These are phyloP conservation scores for Pherbina coryleti DNA, from an alignment of 2,888 invertebrate species.

Conservation along the genomic window DNA sequence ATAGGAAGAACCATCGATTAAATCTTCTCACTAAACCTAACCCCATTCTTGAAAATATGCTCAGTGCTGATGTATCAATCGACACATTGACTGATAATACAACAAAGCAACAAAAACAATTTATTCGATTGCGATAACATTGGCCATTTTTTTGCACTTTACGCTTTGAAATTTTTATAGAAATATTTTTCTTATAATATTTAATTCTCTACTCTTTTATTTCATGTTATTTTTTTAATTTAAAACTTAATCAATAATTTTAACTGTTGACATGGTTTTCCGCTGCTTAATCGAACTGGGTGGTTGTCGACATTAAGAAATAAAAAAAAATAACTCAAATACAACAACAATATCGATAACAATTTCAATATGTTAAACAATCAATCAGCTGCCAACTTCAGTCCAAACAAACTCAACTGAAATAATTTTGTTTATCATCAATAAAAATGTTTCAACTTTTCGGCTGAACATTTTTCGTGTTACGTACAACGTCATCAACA, in stretches of 20 bases:
- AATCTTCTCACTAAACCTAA: no score
- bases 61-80: no score
- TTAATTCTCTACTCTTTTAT: background rate
- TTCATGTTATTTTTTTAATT: background rate
- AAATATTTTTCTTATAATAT: background rate
- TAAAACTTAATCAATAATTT: background rate
- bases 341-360: background rate
- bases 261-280: slow-evolving; percentile 6
- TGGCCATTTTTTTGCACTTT: background rate
- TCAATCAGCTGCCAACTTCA: slow-evolving; percentile 5
- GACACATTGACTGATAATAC: no score
- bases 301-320: background rate
- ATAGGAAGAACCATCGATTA: no score
- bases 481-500: no score
- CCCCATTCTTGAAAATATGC: no score
- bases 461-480: no score
- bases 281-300: background rate
- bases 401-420: background rate
- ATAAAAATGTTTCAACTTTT: no score
- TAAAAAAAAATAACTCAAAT: background rate
- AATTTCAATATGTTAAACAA: background rate
- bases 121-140: background rate
- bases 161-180: background rate
- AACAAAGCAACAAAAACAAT: background rate
- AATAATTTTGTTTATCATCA: no score